Evolutionary conservation across 2,888 invertebrate genomes (phyloP).

Genomic region (Noctua pronuba): DNA sequence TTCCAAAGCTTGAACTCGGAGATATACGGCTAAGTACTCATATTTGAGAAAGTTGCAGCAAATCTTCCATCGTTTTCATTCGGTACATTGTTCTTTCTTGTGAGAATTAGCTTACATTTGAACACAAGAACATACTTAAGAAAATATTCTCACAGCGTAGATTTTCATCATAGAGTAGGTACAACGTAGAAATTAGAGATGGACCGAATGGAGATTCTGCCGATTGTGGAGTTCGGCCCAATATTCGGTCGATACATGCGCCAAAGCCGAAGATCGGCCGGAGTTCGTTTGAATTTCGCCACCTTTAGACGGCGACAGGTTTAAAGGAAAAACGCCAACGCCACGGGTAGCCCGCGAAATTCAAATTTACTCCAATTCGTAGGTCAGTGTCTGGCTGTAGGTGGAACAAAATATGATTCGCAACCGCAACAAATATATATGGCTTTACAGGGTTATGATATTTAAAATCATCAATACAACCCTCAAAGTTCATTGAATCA

Average conservation of each 20-base stretch:
- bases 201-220: not conserved
- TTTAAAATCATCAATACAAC: not conserved
- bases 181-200: not conserved
- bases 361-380: no score
- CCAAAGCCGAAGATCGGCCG: not conserved
- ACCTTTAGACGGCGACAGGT: no score
- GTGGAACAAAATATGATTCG: no score
- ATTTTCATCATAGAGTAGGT: not conserved
- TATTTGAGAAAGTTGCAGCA: conserved; percentile 6
- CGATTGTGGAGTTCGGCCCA: not conserved
- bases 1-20: not conserved
- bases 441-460: not conserved
- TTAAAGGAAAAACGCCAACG: no score
- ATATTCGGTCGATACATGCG: not conserved
- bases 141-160: conserved; percentile 4
- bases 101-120: conserved; percentile 12
- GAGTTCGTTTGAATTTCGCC: not conserved
- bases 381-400: no score
- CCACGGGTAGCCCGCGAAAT: no score
- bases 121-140: not conserved
- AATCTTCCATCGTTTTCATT: not conserved
- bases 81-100: not conserved
- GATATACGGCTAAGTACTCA: not conserved
- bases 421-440: not conserved
- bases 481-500: not conserved